Conservation (phyloP, 1,140 invertebrate genomes). For the Zaprionus capensis region DNA sequence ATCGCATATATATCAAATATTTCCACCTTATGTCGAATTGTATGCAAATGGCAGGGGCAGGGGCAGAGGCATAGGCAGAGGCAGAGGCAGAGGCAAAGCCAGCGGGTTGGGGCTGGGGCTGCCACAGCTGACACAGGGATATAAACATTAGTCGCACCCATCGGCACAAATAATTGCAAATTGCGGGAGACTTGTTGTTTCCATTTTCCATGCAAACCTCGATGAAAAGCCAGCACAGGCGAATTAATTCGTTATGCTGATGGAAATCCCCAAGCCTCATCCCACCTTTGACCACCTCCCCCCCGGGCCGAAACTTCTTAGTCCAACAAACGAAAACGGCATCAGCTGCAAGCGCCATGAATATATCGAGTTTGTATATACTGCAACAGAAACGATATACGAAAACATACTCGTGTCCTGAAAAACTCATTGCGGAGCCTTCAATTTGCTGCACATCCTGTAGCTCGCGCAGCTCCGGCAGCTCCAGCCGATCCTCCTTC, state of each 20-base stretch:
- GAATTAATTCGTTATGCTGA: conserved; percentile 42
- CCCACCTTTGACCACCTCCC: not conserved
- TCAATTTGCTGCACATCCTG: conserved; percentile 23
- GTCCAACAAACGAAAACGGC: conserved; percentile 45
- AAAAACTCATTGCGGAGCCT: conserved; percentile 14
- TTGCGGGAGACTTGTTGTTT: conserved; percentile 17
- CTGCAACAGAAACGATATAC: conserved; percentile 13
- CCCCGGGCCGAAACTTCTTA: not conserved
- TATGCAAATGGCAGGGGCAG: conserved; percentile 34
- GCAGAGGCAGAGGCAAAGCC: no score
- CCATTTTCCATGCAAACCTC: not conserved
- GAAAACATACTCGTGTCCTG: conserved; percentile 11
- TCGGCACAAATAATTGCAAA: conserved; percentile 35
- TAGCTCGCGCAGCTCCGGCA: conserved; percentile 4
- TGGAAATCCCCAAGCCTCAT: conserved; percentile 58
- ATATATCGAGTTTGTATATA: conserved; percentile 47
- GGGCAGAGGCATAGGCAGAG: not conserved
- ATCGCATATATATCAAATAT: conserved; percentile 41
- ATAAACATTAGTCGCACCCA: conserved; percentile 39
- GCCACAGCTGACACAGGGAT: conserved; percentile 38
- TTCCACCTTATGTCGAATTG: conserved; percentile 47
- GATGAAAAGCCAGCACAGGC: not conserved
- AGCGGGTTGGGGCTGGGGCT: not conserved
- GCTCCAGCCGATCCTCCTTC: not conserved
- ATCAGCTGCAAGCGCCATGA: conserved; percentile 62